Evolutionary conservation across 1,140 invertebrate genomes (phyloP).

Genomic region (Xylocopa sonorina): DNA sequence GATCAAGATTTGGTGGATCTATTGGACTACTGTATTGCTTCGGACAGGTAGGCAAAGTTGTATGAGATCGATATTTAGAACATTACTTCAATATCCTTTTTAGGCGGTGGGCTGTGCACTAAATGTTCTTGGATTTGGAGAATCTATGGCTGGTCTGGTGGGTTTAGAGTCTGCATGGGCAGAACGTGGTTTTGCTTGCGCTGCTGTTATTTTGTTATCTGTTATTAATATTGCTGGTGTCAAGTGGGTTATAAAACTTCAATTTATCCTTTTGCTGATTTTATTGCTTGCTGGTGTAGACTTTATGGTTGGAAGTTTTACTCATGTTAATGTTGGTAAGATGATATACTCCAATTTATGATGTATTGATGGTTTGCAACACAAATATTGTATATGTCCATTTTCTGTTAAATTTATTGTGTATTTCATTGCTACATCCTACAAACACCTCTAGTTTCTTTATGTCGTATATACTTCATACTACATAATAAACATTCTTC

Average conservation of each 20-base stretch:
- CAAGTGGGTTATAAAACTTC: constrained; percentile 96
- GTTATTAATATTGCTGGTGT: constrained; percentile 95
- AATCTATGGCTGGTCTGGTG: constrained; percentile 94
- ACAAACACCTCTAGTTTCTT: too few species aligned
- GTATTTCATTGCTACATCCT: too few species aligned
- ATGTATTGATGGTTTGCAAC: too few species aligned
- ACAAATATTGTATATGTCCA: too few species aligned
- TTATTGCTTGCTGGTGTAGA: constrained; percentile 93
- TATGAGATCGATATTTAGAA: constrained; percentile 10
- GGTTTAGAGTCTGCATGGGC: constrained; percentile 89
- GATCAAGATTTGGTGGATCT: constrained; percentile 94
- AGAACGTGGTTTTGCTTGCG: constrained; percentile 90
- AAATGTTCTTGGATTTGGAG: constrained; percentile 96
- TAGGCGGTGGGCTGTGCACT: constrained; percentile 97
- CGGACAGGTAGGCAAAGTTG: constrained; percentile 88
- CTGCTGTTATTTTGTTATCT: constrained; percentile 90
- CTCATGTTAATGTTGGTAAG: constrained; percentile 86
- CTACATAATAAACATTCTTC: too few species aligned
- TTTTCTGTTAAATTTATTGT: too few species aligned
- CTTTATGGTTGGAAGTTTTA: constrained; percentile 94
- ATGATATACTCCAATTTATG: constrained; percentile 25
- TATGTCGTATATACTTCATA: too few species aligned
- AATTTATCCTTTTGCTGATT: constrained; percentile 92
- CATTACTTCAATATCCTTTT: constrained; percentile 63
- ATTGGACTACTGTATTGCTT: constrained; percentile 97